Evolutionary conservation across 2,797 vertebrate genomes (phyloP), one percentile per base, ranked within the genome.

Genomic region (Dipus sagitta): DNA sequence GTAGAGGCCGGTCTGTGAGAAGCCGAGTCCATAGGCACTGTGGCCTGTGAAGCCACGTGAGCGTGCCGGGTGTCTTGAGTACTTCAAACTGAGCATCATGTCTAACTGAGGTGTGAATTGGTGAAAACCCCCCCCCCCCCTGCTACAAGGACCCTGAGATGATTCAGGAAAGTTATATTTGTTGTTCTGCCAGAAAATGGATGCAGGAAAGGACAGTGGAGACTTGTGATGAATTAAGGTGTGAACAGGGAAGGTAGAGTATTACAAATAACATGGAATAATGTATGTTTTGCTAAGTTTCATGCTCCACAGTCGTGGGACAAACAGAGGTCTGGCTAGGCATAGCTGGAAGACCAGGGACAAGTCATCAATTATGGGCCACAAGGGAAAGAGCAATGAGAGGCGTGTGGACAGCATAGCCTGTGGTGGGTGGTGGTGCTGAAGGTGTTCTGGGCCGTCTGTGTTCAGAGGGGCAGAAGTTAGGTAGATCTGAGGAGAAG

Each of bases 21-120:
- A 79, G n/a, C 12, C 32, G 79, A 38, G 54, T n/a, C 52, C 38
- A 9, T 60, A 26, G 24, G 26, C 32, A 24, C 21, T 21, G 1
- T 6, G 68, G n/a, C 34, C 62, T 6, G 23, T 34, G 7, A 47
- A 1, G 21, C 10, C 28, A 10, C 1, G 0, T 13, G 6, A 54
- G 17, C 10, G 3, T 76, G 30, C 38, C 67, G 13, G 11, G 11
- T 14, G 0, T 34, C 12, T 9, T 21, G 54, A 74, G 30, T 8
- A 34, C 62, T 4, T 0, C 4, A 42, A 21, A 76, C 85, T 18
- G 38, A 77, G 34, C 30, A 12, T 64, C 32, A 0, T 28, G 11
- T 15, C 14, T 34, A 2, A 20, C 23, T 76, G 67, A 32, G 3
- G 47, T 17, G 2, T 2, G 76, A 90, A 67, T 26, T 67, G 80